These are phyloP conservation scores for Mormyrops attenuatus DNA, from an alignment of 2,797 vertebrate species.

Conservation along the genomic window DNA sequence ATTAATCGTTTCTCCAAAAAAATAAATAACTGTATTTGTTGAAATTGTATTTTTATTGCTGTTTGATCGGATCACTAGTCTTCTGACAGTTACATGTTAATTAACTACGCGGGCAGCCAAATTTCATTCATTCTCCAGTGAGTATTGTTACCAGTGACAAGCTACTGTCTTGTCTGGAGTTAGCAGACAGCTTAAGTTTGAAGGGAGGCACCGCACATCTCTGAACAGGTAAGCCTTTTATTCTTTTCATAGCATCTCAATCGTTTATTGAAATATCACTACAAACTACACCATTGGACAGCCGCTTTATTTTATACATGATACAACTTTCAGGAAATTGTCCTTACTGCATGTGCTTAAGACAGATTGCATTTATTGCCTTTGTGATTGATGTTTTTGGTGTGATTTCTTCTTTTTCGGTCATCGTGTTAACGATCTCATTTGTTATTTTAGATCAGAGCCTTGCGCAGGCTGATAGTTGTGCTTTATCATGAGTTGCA, in stretches of 20 bases:
- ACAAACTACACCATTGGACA: not conserved
- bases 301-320: not conserved
- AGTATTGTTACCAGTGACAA: not conserved
- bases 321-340: not conserved
- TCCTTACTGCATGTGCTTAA: not conserved
- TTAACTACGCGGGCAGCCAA: not conserved
- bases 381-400: not conserved
- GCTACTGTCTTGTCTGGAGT: not conserved
- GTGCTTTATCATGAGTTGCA: not conserved
- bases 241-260: not conserved
- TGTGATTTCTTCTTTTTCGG: not conserved
- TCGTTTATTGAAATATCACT: not conserved
- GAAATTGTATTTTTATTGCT: not conserved
- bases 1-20: not conserved
- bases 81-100: not conserved
- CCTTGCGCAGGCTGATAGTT: not conserved
- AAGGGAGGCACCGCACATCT: not conserved
- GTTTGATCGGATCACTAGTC: not conserved
- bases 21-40: not conserved
- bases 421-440: not conserved
- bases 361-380: not conserved
- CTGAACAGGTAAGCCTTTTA: not conserved
- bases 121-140: slow-evolving; percentile 19
- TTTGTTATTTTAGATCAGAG: not conserved
- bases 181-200: not conserved